Evolutionary conservation across 2,113 vertebrate genomes (phyloP).

Genomic region (Alexandromys fortis): DNA sequence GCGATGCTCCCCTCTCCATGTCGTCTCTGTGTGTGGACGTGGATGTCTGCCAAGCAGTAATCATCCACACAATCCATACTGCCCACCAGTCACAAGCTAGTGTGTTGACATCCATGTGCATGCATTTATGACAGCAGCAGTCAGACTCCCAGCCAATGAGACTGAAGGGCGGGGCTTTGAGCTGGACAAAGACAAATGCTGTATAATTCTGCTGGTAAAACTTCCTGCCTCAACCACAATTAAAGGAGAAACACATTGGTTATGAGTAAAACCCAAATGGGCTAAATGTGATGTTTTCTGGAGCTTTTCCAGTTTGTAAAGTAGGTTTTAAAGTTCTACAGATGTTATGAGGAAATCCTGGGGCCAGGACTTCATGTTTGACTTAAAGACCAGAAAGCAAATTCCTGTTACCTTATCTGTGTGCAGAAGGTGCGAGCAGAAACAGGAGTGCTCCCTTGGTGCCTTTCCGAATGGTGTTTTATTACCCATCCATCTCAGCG

Average conservation of each 20-base stretch:
- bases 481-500: not conserved
- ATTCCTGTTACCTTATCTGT: slow-evolving; percentile 26
- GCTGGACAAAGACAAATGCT: not conserved
- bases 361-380: not conserved
- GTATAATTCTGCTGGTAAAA: not conserved
- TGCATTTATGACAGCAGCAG: not conserved
- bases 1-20: not conserved
- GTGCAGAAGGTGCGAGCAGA: not conserved
- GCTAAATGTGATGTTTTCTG: not conserved
- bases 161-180: not conserved
- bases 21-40: not conserved
- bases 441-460: not conserved
- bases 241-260: not conserved
- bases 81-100: not conserved
- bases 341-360: slow-evolving; percentile 35
- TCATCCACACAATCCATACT: not conserved
- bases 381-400: slow-evolving; percentile 45
- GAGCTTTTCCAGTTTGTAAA: slow-evolving; percentile 32
- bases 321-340: slow-evolving; percentile 40
- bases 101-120: too few relatives aligned
- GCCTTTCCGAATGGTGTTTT: not conserved
- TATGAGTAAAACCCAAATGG: not conserved
- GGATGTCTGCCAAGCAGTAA: not conserved
- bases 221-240: not conserved
- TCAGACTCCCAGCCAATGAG: not conserved